Base-by-base conservation (phyloP, 30 jellyfish, hydroid and myxozoan species). In the Aurelia aurita complex sp. Pacific region DNA sequence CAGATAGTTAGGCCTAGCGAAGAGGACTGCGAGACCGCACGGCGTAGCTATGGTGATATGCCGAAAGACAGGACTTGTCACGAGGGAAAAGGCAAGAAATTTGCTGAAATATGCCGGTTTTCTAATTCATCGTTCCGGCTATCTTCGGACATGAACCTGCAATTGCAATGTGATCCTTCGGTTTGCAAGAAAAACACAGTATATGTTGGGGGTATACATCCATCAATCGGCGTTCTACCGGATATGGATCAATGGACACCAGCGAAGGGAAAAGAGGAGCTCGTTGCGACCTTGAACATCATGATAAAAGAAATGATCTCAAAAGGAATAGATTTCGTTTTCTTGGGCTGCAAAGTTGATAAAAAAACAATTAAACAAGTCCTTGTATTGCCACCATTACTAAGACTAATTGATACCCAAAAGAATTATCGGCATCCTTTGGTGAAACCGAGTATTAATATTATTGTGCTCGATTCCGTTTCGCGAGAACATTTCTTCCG, bases 401-500 rank as follows among this genome's bases (percentile, higher is more conserved):
- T 89, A 34, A 71, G 79, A 57, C 35, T 65, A 10, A 73, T 59
- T 1, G 83, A 86, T 33, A 51, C 66, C 9, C 81, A 33, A 62
- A 81, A 69, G 10, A 74, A 54, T 34, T 80, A 77, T 51, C 80
- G 69, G 23, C 64, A 59, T 7, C 78, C 77, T 15, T 57, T 76
- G 29, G 51, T 67, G 1, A 66, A 69, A 33, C 68, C 91, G 52
- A 94, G 89, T 69, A 79, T 94, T 17, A 94, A 94, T 74, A 76
- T 94, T 17, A 77, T 94, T 17, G 97, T 89, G 3, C 80, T 94
- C 61, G 99, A 94, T 78, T 94, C 99, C 2, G 97, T 94, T 12
- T 94, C 99, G 14, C 76, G 99, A 23, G 96, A 85, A 43, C 99
- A 94, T 63, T 94, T 94, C 90, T 94, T 89, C 76, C 87, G 99